Percentiles rank a stretch among this genome's conserved stretches.
Evolutionary conservation across 2,888 invertebrate genomes (phyloP).

Genomic region (Drosophila niveifrons): DNA sequence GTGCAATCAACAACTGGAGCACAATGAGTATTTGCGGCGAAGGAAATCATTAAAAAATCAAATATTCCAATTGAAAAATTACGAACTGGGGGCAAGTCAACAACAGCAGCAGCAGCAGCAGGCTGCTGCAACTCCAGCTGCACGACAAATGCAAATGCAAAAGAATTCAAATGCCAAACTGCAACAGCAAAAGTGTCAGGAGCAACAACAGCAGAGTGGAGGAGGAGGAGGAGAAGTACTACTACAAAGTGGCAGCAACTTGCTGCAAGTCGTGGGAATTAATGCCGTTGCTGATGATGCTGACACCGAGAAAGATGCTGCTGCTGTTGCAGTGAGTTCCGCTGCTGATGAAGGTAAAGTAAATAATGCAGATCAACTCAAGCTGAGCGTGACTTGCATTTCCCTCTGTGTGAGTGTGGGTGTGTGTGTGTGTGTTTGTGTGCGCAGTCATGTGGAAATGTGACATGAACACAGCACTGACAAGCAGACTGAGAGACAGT

Average conservation of each 20-base stretch:
- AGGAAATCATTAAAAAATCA: conserved; percentile 86
- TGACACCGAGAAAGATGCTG: conserved; percentile 60
- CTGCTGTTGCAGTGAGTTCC: conserved; percentile 58
- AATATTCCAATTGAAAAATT: conserved; percentile 85
- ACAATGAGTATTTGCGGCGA: conserved; percentile 85
- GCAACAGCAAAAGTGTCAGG: conserved; percentile 70
- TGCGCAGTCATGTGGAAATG: conserved; percentile 69
- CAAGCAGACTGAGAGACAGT: conserved; percentile 31
- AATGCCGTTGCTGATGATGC: conserved; percentile 59
- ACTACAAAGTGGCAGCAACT: conserved; percentile 51
- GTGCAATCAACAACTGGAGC: conserved; percentile 84
- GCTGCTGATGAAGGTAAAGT: conserved; percentile 82
- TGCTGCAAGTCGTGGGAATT: conserved; percentile 71
- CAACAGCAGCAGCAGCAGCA: conserved; percentile 40
- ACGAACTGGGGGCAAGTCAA: conserved; percentile 78
- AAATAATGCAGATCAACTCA: conserved; percentile 71
- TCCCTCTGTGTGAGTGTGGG: conserved; percentile 1
- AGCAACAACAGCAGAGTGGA: conserved; percentile 42
- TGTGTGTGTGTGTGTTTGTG: conserved; percentile 16
- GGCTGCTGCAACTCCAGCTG: conserved; percentile 6
- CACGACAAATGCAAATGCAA: conserved; percentile 70
- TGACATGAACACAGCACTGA: conserved; percentile 59
- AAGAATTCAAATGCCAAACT: conserved; percentile 70
- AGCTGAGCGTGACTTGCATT: conserved; percentile 31
- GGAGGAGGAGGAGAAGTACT: not conserved